Conservation (phyloP, 2,797 vertebrate species). For the Netta rufina region DNA sequence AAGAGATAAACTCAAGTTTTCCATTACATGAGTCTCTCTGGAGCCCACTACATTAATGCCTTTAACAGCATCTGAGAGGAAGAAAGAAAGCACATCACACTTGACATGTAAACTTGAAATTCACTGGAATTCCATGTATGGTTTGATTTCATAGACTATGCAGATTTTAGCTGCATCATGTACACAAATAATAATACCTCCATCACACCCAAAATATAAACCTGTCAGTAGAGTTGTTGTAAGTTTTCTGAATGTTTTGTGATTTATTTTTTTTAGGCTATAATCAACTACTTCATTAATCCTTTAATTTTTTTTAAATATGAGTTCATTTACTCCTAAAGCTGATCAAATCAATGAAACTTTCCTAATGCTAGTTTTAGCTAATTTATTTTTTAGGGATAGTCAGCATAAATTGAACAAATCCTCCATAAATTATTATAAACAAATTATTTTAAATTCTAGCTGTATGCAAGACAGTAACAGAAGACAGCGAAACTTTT, state of each 20-base stretch:
- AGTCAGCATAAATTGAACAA: background rate
- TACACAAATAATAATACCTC: background rate
- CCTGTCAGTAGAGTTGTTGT: rapidly evolving
- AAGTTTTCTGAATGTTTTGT: background rate
- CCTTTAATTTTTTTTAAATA: background rate
- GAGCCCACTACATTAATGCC: conserved; percentile 83
- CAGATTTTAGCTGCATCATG: background rate
- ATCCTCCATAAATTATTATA: background rate
- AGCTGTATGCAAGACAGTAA: background rate
- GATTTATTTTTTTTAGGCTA: background rate
- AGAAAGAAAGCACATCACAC: background rate
- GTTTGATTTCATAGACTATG: background rate
- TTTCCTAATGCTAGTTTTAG: background rate
- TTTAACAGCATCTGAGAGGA: conserved; percentile 84
- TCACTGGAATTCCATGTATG: background rate
- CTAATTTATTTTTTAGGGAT: background rate
- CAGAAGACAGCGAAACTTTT: background rate
- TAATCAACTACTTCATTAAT: background rate
- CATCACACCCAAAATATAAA: background rate
- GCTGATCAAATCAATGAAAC: background rate
- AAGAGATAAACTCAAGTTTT: conserved; percentile 81
- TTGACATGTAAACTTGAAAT: background rate
- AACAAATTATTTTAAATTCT: background rate
- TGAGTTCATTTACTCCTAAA: background rate
- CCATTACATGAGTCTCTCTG: conserved; percentile 79